These are phyloP conservation scores for Chrysomallon squamiferum DNA, from an alignment of 1,140 invertebrate genomes.

Conservation along the genomic window DNA sequence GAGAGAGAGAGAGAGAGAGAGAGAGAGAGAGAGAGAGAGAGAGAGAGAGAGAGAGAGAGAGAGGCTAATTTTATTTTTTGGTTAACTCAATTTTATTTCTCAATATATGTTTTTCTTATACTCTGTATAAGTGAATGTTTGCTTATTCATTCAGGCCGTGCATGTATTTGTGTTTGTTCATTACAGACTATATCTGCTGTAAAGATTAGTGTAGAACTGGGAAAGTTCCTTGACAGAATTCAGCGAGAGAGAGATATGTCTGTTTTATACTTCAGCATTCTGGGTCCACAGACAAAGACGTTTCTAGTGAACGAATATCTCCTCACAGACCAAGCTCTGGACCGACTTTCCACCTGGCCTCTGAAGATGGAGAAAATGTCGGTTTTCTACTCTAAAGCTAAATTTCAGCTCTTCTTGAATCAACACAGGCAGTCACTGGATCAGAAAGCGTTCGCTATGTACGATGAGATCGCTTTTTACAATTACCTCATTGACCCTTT, in stretches of 20 bases:
- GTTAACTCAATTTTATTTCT: too few relatives aligned
- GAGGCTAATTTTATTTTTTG: too few relatives aligned
- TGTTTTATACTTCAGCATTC: conserved; percentile 44
- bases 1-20: too few relatives aligned
- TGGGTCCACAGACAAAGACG: conserved; percentile 48
- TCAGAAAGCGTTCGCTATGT: conserved; percentile 26
- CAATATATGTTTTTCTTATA: too few relatives aligned
- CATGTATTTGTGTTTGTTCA: too few relatives aligned
- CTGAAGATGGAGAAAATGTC: conserved; percentile 19
- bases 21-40: too few relatives aligned
- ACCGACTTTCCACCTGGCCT: conserved; percentile 43
- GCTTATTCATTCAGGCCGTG: too few relatives aligned
- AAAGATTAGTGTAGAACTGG: conserved; percentile 34
- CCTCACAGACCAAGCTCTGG: conserved; percentile 36
- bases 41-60: too few relatives aligned
- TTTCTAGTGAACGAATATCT: conserved; percentile 47
- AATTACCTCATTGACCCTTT: conserved; percentile 19
- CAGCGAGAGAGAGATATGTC: conserved; percentile 51
- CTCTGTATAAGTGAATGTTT: too few relatives aligned
- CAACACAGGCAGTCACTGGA: conserved; percentile 30
- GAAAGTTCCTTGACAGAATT: conserved; percentile 40
- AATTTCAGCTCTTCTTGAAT: conserved; percentile 30
- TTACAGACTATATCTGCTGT: conserved; percentile 21
- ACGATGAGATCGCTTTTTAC: conserved; percentile 46
- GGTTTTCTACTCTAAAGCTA: conserved; percentile 32